Evolutionary conservation across 2,113 vertebrate genomes (phyloP), one percentile per base, ranked within the genome.

Genomic region (Azemiops feae): DNA sequence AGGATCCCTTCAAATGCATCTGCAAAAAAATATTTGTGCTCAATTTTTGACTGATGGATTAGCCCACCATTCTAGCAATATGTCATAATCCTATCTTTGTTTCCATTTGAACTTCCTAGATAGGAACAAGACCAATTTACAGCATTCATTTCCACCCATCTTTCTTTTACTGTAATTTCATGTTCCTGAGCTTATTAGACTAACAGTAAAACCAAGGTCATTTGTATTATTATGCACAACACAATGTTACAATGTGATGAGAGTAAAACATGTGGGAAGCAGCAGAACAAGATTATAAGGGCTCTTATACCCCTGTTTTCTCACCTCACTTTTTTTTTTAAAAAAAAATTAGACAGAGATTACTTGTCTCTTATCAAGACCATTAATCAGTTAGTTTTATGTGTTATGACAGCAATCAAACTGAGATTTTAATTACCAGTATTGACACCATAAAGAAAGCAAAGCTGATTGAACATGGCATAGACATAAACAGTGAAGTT

Each of bases 331-430:
- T 6, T 20, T 14, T 87, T 39, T 85, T n/a, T 22, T 7, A 3
- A 74, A 74, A 74, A 74, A 39, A 81, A 81, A 6, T 39, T 81
- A 34, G 34, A 81, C 69, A 39, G 34, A 81, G 18, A 43, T 43
- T 43, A 81, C 34, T 81, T 81, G 34, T 43, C 34, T 93, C 52
- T 87, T 95, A 94, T 58, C 92, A 92, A 94, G 87, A 92, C 43
- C 0, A 3, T 93, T 95, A 95, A 50, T 94, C 93, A 92, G 93
- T 92, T 94, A 88, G 47, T 55, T 94, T 96, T 93, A 43, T 85
- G 90, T 60, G 85, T 91, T 95, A 92, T 39, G 85, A 85, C 8
- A 88, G 93, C 20, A 8, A 16, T 94, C 85, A 96, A 47, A 94
- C 54, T 57, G 69, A 50, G 87, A 57, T 47, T 64, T 89, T 95